Evolutionary conservation across 2,888 invertebrate genomes (phyloP), one percentile per base, ranked within the genome.

Genomic region (Eristalis pertinax): DNA sequence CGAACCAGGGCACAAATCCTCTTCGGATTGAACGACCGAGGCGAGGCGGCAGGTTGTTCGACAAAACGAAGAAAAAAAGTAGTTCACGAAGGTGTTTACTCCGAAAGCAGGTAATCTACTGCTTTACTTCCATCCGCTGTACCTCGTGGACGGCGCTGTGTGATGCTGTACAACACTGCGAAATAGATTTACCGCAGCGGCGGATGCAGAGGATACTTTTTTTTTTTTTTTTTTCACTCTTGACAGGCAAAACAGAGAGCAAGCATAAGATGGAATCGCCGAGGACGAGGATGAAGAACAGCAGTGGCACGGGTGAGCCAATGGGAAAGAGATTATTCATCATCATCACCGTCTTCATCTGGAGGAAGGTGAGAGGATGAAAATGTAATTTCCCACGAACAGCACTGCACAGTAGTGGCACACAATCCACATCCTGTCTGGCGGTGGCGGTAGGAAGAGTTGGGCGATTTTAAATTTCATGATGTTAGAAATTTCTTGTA

Each of bases 311-410:
- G 43, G 29, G 67, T 62, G 38, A 22, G 50, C 74, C 56, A 74
- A 41, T 79, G 80, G 56, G 64, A 76, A 81, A 80, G 63, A 72
- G 81, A 84, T 84, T 80, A 84, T 84, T 84, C 84, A 81, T 84
- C 84, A 84, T 84, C 75, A 75, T 84, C 84, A 79, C 81, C 75
- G 72, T 79, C 80, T 80, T 50, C 50, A 19, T 50, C 50, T 19
- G 8, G 19, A 8, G n/a, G 19, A 75, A 60, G 80, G 50, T 19
- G 63, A 62, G 80, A 76, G 41, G 41, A 72, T 76, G 81, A 68
- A 80, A 84, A 80, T 43, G 62, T 76, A 72, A 80, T 84, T 81
- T 76, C 67, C 75, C 76, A 63, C 60, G 58, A 50, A 32, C 32
- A 56, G 50, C 58, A 5, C 22, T 68, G 22, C 60, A 29, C 32